Conservation (phyloP, 2,888 invertebrate genomes). For the Xiphydria camelus region DNA sequence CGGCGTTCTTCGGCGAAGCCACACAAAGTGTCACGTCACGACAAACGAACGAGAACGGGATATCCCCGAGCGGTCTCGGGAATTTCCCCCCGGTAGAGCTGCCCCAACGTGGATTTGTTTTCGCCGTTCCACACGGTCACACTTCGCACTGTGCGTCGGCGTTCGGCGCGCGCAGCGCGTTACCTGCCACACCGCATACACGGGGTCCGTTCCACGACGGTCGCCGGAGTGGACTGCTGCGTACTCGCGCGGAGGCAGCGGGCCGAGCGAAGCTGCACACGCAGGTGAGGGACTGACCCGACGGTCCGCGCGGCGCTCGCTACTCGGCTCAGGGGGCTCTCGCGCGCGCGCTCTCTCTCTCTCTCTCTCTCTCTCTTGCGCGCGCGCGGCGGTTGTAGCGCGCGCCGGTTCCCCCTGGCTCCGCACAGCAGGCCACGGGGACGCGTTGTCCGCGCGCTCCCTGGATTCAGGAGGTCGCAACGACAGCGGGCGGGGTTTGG, state of each 20-base stretch:
- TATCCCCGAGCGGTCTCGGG: too few relatives aligned
- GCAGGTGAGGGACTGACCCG: slow-evolving; percentile 38
- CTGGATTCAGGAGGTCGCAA: slow-evolving; percentile 23
- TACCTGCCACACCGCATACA: too few relatives aligned
- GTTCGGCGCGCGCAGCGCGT: neutral
- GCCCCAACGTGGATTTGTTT: too few relatives aligned
- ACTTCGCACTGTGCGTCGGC: too few relatives aligned
- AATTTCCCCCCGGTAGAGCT: too few relatives aligned
- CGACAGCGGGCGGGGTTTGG: slow-evolving; percentile 22
- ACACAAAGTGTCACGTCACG: too few relatives aligned
- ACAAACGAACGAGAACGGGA: too few relatives aligned
- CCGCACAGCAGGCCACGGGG: neutral
- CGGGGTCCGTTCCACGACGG: slow-evolving; percentile 12
- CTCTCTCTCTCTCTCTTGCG: slow-evolving; percentile 9
- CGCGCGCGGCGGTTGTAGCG: slow-evolving; percentile 10
- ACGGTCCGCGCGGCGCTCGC: too few relatives aligned
- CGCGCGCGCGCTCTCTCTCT: slow-evolving; percentile 12
- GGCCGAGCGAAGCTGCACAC: slow-evolving; percentile 6
- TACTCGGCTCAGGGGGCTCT: slow-evolving; percentile 6
- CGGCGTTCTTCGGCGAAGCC: too few relatives aligned
- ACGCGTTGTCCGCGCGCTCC: slow-evolving; percentile 10
- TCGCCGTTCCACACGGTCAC: too few relatives aligned
- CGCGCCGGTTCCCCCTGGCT: neutral
- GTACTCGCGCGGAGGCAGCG: slow-evolving; percentile 19
- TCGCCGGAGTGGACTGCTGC: slow-evolving; percentile 21